phyloP scores from a whole-genome alignment of 2,888 invertebrate species.

The Xestoiulus laeticollis region DNA sequence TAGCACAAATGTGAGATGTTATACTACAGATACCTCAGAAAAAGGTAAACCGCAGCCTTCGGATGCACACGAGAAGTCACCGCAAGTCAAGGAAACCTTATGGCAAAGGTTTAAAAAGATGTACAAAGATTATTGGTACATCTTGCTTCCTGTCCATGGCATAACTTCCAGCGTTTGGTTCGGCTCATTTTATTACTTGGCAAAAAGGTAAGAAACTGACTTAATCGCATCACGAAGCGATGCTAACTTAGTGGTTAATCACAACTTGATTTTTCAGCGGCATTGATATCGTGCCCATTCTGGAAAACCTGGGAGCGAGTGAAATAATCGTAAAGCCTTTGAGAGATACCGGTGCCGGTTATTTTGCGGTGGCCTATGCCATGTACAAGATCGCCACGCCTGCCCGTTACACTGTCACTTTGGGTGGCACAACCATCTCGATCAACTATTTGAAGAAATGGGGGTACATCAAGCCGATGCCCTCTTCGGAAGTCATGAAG shows the following conservation, averaged over 20 bases:
- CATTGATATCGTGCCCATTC: constrained; percentile 81
- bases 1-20: not conserved
- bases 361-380: constrained; percentile 87
- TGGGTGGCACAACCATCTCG: constrained; percentile 85
- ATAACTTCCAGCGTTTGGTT: constrained; percentile 90
- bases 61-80: not conserved
- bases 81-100: constrained; percentile 70
- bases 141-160: constrained; percentile 90
- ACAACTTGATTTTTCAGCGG: constrained; percentile 73
- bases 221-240: not conserved
- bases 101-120: constrained; percentile 87
- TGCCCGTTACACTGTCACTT: constrained; percentile 87
- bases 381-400: constrained; percentile 95
- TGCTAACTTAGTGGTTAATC: not conserved
- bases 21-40: not conserved
- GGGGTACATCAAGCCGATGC: constrained; percentile 86
- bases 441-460: constrained; percentile 81
- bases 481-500: constrained; percentile 72
- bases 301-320: constrained; percentile 81
- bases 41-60: not conserved
- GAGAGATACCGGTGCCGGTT: constrained; percentile 82
- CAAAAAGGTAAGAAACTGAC: constrained; percentile 75
- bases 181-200: constrained; percentile 84
- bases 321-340: constrained; percentile 81
- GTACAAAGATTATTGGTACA: constrained; percentile 97